Base-by-base conservation (phyloP, 2,797 vertebrate genomes). In the Malacoctenus gilli region DNA sequence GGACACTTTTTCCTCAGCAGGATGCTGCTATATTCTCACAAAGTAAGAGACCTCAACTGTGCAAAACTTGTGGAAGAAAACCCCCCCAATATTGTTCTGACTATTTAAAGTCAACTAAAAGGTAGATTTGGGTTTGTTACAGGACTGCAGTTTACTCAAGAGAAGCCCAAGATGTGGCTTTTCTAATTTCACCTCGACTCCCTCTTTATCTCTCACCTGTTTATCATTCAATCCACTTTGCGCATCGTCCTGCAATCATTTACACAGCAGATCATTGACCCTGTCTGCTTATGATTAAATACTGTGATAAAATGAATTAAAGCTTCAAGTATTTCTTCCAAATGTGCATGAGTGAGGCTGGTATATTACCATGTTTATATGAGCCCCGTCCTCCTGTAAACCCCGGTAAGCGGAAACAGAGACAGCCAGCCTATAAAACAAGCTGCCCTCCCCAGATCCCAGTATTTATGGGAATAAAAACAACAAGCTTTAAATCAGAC, bases 281-380 rank as follows among this genome's bases (percentile, higher is more conserved):
- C 77, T 68, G 68, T 77, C 80, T 64, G 5, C 68, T 74, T 40
- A 58, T 75, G 76, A 84, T 84, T 75, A 84, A 87, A 75, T 68
- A 58, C 72, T 34, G 37, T 8, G 28, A 65, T 76, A 80, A 87
- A 89, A 87, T 80, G 67, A 87, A 89, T 84, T 78, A 84, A 89
- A 80, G 63, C 69, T 28, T 68, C 49, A 56, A 77, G 65, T 77
- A 84, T 79, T 82, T 83, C 80, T 72, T 84, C 78, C 73, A 59
- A 58, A 71, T 76, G 74, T 82, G 85, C 85, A 86, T 79, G 78
- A 78, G 79, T 35, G 59, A 83, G 80, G 80, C 59, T 82, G 79
- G 78, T 89, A 89, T 87, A 91, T 91, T 90, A 87, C 72, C 51
- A 66, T 87, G 80, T 91, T 91, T 91, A 91, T 90, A 83, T 89